Evolutionary conservation across 2,797 vertebrate species (phyloP).

Genomic region (Heterohyrax brucei): DNA sequence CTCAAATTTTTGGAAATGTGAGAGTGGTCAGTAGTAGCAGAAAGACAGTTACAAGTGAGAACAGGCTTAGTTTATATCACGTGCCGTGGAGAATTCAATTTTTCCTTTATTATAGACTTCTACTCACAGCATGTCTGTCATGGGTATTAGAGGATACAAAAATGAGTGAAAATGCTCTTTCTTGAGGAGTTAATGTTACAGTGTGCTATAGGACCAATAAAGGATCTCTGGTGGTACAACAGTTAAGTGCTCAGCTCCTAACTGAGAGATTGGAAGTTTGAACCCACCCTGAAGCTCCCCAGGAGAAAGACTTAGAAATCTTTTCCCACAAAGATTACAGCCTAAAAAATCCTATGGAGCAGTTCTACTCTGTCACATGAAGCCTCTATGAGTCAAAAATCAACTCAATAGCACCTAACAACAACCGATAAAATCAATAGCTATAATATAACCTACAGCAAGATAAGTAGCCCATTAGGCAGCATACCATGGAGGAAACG

Average conservation of each 20-base stretch:
- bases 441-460: not conserved
- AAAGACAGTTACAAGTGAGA: not conserved
- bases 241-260: not conserved
- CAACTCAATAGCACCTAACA: not conserved
- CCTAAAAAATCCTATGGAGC: not conserved
- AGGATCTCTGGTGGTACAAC: not conserved
- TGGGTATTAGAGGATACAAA: not conserved
- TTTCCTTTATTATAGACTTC: not conserved
- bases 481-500: not conserved
- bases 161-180: not conserved
- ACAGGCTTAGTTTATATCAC: not conserved
- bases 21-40: not conserved
- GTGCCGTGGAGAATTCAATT: slow-evolving; percentile 12
- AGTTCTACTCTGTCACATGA: not conserved
- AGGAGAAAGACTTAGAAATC: not conserved
- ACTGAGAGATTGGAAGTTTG: not conserved
- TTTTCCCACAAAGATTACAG: not conserved
- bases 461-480: not conserved
- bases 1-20: not conserved
- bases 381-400: not conserved
- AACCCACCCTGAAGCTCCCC: not conserved
- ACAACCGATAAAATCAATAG: not conserved
- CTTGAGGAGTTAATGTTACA: not conserved
- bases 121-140: not conserved
- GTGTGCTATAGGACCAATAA: not conserved